Evolutionary conservation across 2,888 invertebrate species (phyloP).

Genomic region (Tiliacea citrago): DNA sequence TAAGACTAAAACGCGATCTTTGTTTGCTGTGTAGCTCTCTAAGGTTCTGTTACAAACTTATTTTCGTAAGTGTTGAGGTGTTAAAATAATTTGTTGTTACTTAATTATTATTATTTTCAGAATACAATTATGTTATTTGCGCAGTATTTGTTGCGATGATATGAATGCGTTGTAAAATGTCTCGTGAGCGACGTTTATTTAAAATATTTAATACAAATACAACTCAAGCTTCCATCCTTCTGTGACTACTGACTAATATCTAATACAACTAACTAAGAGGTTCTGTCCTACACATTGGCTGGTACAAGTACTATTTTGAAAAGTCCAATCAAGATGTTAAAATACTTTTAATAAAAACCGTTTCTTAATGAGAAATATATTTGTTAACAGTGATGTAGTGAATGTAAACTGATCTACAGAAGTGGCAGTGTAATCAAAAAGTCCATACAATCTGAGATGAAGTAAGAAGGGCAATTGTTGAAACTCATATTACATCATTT

Average conservation of each 20-base stretch:
- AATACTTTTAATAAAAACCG: neutral
- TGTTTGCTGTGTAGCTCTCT: slow-evolving; percentile 31
- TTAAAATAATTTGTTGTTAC: slow-evolving; percentile 27
- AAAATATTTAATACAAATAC: slow-evolving; percentile 42
- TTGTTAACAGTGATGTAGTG: neutral
- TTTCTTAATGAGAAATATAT: slow-evolving; percentile 13
- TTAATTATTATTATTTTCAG: slow-evolving; percentile 13
- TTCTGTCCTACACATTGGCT: neutral
- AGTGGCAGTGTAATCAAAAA: neutral
- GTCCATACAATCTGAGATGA: neutral
- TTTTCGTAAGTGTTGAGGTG: slow-evolving; percentile 41
- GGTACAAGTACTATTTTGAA: neutral
- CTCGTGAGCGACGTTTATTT: slow-evolving; percentile 51
- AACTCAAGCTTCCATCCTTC: slow-evolving; percentile 52
- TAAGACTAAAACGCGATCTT: slow-evolving; percentile 46
- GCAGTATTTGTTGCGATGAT: slow-evolving; percentile 14
- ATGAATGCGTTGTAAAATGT: slow-evolving; percentile 61
- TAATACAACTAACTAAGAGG: slow-evolving; percentile 14
- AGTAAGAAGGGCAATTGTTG: neutral
- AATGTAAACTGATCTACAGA: slow-evolving; percentile 30
- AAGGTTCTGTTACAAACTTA: slow-evolving; percentile 28
- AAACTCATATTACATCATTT: neutral
- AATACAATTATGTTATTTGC: slow-evolving; percentile 8
- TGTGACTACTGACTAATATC: slow-evolving; percentile 26
- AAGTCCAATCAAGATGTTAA: slow-evolving; percentile 10